These are phyloP conservation scores for Botrylloides violaceus DNA, from an alignment of 23 tunicate genomes.

Conservation along the genomic window DNA sequence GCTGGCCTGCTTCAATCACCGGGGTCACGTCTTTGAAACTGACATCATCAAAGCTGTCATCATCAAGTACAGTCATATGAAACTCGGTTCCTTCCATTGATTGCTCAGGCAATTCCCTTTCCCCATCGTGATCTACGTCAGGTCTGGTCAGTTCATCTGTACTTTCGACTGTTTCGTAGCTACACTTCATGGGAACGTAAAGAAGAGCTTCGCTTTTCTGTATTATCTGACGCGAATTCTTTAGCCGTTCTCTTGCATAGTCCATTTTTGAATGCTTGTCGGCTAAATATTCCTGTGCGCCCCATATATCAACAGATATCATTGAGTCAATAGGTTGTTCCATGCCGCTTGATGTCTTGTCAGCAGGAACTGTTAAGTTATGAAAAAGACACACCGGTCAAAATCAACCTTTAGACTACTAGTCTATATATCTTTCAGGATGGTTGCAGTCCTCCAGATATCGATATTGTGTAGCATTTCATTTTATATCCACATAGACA, in stretches of 20 bases:
- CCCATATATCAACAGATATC: slow-evolving; percentile 65
- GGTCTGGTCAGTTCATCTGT: slow-evolving; percentile 6
- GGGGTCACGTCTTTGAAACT: background rate
- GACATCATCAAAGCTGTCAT: background rate
- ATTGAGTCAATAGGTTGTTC: no score
- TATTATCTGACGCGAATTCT: slow-evolving; percentile 21
- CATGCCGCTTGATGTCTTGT: no score
- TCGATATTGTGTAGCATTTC: no score
- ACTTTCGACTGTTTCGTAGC: slow-evolving; percentile 33
- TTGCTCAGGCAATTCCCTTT: background rate
- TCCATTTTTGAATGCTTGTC: slow-evolving; percentile 8
- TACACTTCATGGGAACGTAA: background rate
- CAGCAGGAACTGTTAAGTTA: no score
- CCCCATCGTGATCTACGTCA: background rate
- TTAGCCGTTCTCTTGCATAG: slow-evolving; percentile 33
- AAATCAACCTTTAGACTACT: no score
- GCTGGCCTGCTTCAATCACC: no score
- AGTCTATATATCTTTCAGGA: no score
- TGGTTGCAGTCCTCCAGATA: no score
- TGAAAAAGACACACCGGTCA: no score
- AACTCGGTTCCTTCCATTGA: background rate
- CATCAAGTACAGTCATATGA: background rate
- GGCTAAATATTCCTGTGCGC: slow-evolving; percentile 28
- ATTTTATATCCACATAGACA: no score
- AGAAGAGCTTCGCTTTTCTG: slow-evolving; percentile 3